phyloP scores from a whole-genome alignment of 2,888 invertebrate genomes.

The Theretra japonica region DNA sequence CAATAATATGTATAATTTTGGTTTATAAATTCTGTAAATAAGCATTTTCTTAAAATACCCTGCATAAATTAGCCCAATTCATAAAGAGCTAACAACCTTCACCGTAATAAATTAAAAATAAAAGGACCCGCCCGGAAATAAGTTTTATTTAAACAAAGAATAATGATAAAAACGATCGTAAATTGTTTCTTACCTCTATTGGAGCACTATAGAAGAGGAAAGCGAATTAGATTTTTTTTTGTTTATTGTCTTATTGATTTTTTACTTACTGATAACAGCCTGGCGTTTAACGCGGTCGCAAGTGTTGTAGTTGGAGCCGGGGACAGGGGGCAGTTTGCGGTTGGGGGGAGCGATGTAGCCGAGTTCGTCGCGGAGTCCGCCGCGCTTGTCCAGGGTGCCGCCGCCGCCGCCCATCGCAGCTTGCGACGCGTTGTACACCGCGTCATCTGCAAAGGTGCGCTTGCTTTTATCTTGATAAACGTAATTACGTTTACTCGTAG shows the following conservation, averaged over 20 bases:
- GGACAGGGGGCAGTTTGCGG: conserved; percentile 95
- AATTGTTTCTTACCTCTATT: conserved; percentile 11
- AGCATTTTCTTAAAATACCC: background rate
- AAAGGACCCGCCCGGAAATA: background rate
- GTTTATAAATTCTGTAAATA: no score
- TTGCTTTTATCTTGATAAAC: background rate
- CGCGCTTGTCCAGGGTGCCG: conserved; percentile 93
- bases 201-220: background rate
- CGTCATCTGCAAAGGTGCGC: conserved; percentile 87
- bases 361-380: conserved; percentile 92
- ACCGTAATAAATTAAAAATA: background rate
- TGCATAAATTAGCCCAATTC: background rate
- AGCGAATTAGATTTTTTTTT: background rate
- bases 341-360: conserved; percentile 97
- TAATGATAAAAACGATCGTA: background rate
- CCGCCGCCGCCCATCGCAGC: conserved; percentile 85
- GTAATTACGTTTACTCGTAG: background rate
- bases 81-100: background rate
- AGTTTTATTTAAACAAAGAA: background rate
- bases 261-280: conserved; percentile 94
- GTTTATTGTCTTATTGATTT: background rate
- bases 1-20: no score
- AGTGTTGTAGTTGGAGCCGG: conserved; percentile 96
- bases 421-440: conserved; percentile 94
- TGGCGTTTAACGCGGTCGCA: conserved; percentile 97